Evolutionary conservation across 2,888 invertebrate species (phyloP), one percentile per base, ranked within the genome.

Genomic region (Eupithecia subfuscata): DNA sequence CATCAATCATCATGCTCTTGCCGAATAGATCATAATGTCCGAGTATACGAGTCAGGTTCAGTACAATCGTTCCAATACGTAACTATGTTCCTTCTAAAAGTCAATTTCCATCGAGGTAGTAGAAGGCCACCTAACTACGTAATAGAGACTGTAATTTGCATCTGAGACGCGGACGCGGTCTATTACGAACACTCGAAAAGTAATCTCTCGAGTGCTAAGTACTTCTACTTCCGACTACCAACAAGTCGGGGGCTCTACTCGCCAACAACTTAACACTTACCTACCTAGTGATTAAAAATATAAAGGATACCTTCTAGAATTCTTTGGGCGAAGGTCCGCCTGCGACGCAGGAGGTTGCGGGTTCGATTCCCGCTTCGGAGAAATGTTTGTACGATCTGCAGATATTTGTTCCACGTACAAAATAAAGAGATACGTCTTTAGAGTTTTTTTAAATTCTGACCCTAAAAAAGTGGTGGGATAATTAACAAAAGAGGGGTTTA

Each of bases 121-220:
- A 22, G 25, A 7, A 56, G 37, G 69, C 69, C 25, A 40, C 65
- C 72, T 37, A 43, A 22, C 18, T 22, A 78, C 78, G 73, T 71
- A 71, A 78, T 77, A 73, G 12, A 30, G 43, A 76, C 77, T 81
- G 82, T 85, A 83, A 92, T 92, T 92, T 91, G 92, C 92, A 92
- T 92, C 82, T 82, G 82, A 92, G 91, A 90, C 90, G 91, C 63
- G 82, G 81, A 87, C 84, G 89, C 89, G 87, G 90, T 37, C 91
- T 88, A 89, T 89, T 87, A 89, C 86, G 83, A 83, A 84, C 85
- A 87, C 89, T 90, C 85, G 81, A 82, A 87, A 90, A 91, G 90
- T 91, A 90, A 91, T 92, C 89, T 88, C 85, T 85, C 86, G 85
- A 90, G 89, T 86, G 84, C 84, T 84, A 77, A 71, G 79, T 78